Evolutionary conservation across 2,797 vertebrate genomes (phyloP), one percentile per base, ranked within the genome.

Genomic region (Atherinosoma microstoma): DNA sequence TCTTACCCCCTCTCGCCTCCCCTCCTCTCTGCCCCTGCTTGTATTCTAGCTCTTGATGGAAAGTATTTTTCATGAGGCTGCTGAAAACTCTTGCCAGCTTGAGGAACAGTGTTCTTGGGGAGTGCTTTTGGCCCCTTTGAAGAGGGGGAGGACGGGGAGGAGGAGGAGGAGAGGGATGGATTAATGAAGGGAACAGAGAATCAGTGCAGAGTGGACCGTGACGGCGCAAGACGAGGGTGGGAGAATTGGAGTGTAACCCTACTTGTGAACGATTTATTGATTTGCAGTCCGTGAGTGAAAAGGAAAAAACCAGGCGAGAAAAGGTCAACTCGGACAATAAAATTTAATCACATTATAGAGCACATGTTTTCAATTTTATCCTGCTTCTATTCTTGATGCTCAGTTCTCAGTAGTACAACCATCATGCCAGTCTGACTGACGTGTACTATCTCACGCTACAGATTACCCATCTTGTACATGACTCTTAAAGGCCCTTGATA

Each of bases 51-150:
- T 68, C 54, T 64, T 4, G 67, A 70, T 88, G 90, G 89, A 92
- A 92, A 91, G 76, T 89, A 77, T 91, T 86, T 88, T 90, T 90
- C 75, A 75, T 60, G 36, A 75, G 64, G 11, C 53, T 42, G 29
- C 74, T 59, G 83, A 85, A 88, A 87, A 89, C 74, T 70, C 59
- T 57, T 36, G 70, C 51, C 66, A 64, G 63, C 24, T 57, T 70
- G 34, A 64, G 30, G 51, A 66, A 53, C 47, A 34, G 66, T 56
- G 42, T 72, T 75, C 64, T 61, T 60, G 51, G 75, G 80, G 75
- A 77, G 42, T 66, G 67, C 65, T 78, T 75, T 76, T 81, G 80
- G 74, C 49, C 65, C 51, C 11, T 7, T 20, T 57, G 57, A 61
- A 27, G 24, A 27, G 24, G 24, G 24, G 24, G 24, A 27, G 24